Conservation (phyloP, 2,113 vertebrate species). For the Merops nubicus region DNA sequence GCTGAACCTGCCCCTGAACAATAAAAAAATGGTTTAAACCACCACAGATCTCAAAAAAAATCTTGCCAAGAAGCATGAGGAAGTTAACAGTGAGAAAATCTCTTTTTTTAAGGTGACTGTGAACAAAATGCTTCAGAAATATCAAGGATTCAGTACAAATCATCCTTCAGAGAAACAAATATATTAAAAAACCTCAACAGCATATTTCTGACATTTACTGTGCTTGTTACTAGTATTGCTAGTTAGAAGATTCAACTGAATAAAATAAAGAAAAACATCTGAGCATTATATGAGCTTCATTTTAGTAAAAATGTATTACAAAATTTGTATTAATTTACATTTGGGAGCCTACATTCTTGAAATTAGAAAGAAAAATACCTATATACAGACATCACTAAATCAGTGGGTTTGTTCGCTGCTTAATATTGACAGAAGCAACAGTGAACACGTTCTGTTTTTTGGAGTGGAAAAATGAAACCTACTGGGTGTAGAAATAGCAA, state of each 20-base stretch:
- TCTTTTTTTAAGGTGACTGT: background rate
- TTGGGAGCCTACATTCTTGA: background rate
- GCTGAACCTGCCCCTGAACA: too few species aligned
- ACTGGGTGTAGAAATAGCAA: background rate
- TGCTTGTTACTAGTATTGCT: background rate
- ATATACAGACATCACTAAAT: background rate
- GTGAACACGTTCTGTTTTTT: background rate
- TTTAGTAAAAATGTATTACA: background rate
- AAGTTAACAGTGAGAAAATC: background rate
- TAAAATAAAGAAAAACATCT: background rate
- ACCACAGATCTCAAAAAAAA: too few species aligned
- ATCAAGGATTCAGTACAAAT: background rate
- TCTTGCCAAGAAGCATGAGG: background rate
- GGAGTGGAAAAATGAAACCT: background rate
- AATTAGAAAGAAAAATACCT: background rate
- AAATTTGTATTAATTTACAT: background rate
- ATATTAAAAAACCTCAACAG: background rate
- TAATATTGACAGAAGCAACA: background rate
- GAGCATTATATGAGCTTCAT: background rate
- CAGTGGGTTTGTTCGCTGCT: background rate
- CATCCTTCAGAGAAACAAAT: background rate
- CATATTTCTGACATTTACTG: background rate
- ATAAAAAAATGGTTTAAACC: too few species aligned
- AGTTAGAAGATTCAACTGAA: background rate
- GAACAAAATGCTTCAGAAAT: background rate